Conservation (phyloP, 2,888 invertebrate genomes). For the Eupithecia vulgata region DNA sequence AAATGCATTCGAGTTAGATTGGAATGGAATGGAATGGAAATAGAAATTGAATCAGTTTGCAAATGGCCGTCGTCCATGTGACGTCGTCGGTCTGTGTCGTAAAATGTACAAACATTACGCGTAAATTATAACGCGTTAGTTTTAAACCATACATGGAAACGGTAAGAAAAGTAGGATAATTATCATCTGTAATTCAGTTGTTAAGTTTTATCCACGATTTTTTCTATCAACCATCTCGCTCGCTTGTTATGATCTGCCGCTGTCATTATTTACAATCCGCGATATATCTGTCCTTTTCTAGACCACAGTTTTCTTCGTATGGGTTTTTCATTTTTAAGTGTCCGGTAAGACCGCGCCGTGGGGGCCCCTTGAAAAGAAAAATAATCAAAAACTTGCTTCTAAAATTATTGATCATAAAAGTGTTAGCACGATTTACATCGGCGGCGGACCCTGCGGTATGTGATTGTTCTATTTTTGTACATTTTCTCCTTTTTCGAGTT, state of each 20-base stretch:
- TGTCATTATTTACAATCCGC: slow-evolving; percentile 78
- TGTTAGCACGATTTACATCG: slow-evolving; percentile 75
- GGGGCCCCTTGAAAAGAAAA: slow-evolving; percentile 73
- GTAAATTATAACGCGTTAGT: slow-evolving; percentile 25
- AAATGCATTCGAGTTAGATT: neutral
- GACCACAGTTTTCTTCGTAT: slow-evolving; percentile 75
- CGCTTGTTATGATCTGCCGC: slow-evolving; percentile 67
- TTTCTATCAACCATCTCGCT: slow-evolving; percentile 55
- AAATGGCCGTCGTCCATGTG: slow-evolving; percentile 76
- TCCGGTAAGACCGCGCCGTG: slow-evolving; percentile 61
- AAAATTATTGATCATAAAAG: slow-evolving; percentile 82
- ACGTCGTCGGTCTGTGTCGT: slow-evolving; percentile 55
- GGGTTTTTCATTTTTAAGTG: slow-evolving; percentile 81
- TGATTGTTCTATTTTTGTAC: slow-evolving; percentile 65
- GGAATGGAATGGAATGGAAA: neutral
- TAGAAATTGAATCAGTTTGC: slow-evolving; percentile 47
- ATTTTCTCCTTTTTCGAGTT: slow-evolving; percentile 61
- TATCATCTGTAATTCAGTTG: slow-evolving; percentile 55
- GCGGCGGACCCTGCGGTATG: slow-evolving; percentile 59
- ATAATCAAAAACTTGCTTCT: slow-evolving; percentile 78
- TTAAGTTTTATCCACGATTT: slow-evolving; percentile 64
- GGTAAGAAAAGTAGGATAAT: slow-evolving; percentile 25
- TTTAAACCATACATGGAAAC: slow-evolving; percentile 21
- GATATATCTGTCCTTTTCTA: slow-evolving; percentile 76
- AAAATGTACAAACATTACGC: slow-evolving; percentile 60